These are phyloP conservation scores for Aplochiton taeniatus DNA, from an alignment of 2,797 vertebrate genomes.

Conservation along the genomic window DNA sequence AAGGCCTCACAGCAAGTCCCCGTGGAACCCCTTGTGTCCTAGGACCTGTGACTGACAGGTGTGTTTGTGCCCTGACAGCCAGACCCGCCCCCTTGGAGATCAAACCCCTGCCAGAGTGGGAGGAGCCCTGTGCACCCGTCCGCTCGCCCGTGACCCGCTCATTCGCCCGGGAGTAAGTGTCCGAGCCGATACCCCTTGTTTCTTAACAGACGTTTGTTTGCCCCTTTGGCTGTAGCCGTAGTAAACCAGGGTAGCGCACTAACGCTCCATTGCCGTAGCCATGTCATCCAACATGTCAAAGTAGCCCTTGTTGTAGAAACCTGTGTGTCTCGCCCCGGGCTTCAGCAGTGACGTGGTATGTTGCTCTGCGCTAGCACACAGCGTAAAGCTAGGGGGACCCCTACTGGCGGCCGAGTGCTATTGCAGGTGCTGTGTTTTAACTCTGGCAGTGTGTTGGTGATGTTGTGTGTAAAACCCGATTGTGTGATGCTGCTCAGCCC, in stretches of 20 bases:
- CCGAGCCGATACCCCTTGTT: slow-evolving; percentile 4
- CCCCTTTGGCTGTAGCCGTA: slow-evolving; percentile 39
- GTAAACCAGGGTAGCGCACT: slow-evolving; percentile 48
- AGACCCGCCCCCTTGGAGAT: slow-evolving; percentile 97
- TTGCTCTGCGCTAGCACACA: slow-evolving; percentile 33
- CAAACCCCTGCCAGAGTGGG: slow-evolving; percentile 93
- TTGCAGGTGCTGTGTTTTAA: slow-evolving; percentile 33
- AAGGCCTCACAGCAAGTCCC: too few relatives aligned
- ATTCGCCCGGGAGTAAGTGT: slow-evolving; percentile 97
- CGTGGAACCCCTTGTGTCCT: background rate
- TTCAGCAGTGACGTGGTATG: slow-evolving; percentile 24
- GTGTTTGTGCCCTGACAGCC: slow-evolving; percentile 67
- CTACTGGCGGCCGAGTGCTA: slow-evolving; percentile 34
- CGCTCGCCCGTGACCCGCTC: slow-evolving; percentile 96
- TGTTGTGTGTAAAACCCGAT: slow-evolving; percentile 68
- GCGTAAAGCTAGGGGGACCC: slow-evolving; percentile 41
- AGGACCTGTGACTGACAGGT: slow-evolving; percentile 31
- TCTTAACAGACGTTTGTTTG: background rate
- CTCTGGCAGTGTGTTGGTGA: slow-evolving; percentile 41
- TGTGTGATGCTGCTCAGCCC: slow-evolving; percentile 85
- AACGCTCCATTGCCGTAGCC: slow-evolving; percentile 68
- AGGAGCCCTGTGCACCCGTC: slow-evolving; percentile 92
- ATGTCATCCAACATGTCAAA: slow-evolving; percentile 53
- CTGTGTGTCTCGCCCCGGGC: background rate
- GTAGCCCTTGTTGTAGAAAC: slow-evolving; percentile 44